Base-by-base conservation (phyloP, 1,140 invertebrate species). In the Psilanteris sp. region DNA sequence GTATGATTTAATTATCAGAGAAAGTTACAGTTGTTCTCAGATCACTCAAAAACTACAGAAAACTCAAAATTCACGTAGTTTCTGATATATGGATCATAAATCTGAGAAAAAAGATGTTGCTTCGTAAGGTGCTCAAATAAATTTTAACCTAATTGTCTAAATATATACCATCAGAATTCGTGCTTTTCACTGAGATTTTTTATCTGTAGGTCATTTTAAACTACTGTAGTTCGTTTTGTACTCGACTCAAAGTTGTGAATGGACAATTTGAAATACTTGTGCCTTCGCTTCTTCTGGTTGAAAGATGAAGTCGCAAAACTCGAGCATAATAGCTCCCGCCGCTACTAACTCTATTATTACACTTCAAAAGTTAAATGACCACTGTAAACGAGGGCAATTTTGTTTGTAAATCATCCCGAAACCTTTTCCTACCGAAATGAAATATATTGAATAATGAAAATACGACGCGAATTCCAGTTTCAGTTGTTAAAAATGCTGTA, bases 301-400 rank as follows among this genome's bases (percentile, higher is more conserved):
- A 1, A 55, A 61, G 54, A 26, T 13, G 52, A 34, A 8, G 36
- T 62, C 32, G 48, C 39, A 62, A 71, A 62, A 71, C 48, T 62
- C 48, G 39, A 41, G 41, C 67, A 71, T 62, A 71, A 71, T 71
- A 15, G 37, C 3, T 26, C 14, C 18, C 26, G 18, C 4, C 67
- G 55, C 54, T 61, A 54, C 66, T 54, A 62, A 55, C 46, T 62
- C 46, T 34, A 61, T 57, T 71, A 71, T 55, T 68, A 48, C 57
- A 39, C 37, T 36, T 61, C 22, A 62, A 13, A 71, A 71, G 67
- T 71, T 71, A 71, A 71, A 71, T 62, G 67, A 48, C 55, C 55
- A 55, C 67, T 20, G 57, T 71, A 71, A 62, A 71, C 48, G 46
- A 16, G 55, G n/a, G 50, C 67, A 55, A 15, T 50, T 54, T 61